Conservation (phyloP, 2,888 invertebrate genomes). For the Cephus rjabovi region DNA sequence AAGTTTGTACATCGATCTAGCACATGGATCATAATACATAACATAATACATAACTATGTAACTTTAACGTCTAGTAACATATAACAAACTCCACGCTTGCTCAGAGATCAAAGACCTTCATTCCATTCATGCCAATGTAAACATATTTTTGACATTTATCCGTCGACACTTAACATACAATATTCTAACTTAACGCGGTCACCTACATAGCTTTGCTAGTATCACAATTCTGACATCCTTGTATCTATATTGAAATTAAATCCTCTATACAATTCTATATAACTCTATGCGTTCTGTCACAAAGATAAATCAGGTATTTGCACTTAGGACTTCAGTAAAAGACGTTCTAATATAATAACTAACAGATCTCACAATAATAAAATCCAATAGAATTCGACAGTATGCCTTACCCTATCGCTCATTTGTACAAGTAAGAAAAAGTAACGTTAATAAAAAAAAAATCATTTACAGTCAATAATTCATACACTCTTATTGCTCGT, state of each 20-base stretch:
- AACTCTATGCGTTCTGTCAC: constrained; percentile 28
- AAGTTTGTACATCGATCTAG: constrained; percentile 56
- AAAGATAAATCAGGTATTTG: neutral
- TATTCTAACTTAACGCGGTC: constrained; percentile 1
- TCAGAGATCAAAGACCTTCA: constrained; percentile 3
- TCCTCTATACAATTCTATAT: constrained; percentile 19
- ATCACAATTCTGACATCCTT: constrained; percentile 58
- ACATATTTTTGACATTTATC: neutral
- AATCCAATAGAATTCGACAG: neutral
- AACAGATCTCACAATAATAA: neutral
- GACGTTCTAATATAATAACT: neutral
- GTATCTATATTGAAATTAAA: constrained; percentile 12
- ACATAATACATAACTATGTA: constrained; percentile 45
- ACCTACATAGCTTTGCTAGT: constrained; percentile 54
- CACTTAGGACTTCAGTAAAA: neutral
- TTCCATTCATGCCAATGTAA: neutral
- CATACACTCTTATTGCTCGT: neutral
- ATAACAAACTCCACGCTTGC: constrained; percentile 56
- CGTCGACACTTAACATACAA: neutral
- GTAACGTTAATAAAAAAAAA: neutral
- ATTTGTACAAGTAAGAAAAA: neutral
- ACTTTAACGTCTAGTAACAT: constrained; percentile 47
- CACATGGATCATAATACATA: constrained; percentile 47
- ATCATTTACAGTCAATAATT: neutral
- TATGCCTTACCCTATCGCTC: neutral